phyloP scores from a whole-genome alignment of 2,888 invertebrate species.

The Caenorhabditis virilis region DNA sequence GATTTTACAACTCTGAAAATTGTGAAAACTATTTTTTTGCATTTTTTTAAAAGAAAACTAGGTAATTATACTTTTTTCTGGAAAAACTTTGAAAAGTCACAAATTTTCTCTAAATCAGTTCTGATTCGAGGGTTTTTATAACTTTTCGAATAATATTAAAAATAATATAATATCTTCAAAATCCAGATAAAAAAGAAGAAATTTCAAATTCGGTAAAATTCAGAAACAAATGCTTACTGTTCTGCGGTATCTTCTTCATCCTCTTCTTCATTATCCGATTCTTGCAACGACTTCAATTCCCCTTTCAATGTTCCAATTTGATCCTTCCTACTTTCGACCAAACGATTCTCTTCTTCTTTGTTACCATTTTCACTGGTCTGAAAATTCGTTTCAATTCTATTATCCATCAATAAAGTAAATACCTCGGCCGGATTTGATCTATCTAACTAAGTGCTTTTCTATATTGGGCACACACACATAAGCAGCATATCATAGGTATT shows the following conservation, averaged over 20 bases:
- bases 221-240: background rate
- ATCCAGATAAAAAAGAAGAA: no score
- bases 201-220: background rate
- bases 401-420: background rate
- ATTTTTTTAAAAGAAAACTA: no score
- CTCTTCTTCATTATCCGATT: slow-evolving; percentile 62
- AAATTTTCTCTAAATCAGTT: background rate
- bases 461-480: no score
- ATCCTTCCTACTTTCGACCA: slow-evolving; percentile 33
- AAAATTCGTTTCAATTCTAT: slow-evolving; percentile 21
- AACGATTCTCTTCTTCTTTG: slow-evolving; percentile 22
- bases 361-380: slow-evolving; percentile 40
- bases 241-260: slow-evolving; percentile 37
- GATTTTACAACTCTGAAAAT: slow-evolving; percentile 43
- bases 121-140: background rate
- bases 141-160: slow-evolving; percentile 2
- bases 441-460: background rate
- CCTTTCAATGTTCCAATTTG: slow-evolving; percentile 71
- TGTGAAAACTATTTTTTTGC: background rate
- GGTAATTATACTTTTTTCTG: no score
- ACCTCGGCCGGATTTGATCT: slow-evolving; percentile 23
- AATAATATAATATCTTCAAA: background rate
- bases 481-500: no score
- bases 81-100: background rate
- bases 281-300: slow-evolving; percentile 70